phyloP scores from a whole-genome alignment of 2,113 vertebrate genomes.

The Hippolais icterina region DNA sequence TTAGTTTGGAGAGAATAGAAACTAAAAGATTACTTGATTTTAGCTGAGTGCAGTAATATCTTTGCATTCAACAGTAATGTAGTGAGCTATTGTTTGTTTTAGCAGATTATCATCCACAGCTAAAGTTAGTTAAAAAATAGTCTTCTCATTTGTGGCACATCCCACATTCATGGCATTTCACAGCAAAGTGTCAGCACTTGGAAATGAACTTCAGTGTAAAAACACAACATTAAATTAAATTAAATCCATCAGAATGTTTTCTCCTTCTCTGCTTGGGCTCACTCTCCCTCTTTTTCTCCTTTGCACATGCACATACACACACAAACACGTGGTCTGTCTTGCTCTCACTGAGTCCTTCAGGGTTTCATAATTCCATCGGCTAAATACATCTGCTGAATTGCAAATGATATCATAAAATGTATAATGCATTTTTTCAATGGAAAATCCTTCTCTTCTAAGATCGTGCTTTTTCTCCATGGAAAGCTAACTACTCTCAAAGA shows the following conservation, averaged over 20 bases:
- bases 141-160: conserved; percentile 62
- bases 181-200: conserved; percentile 48
- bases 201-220: conserved; percentile 64
- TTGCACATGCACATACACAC: not conserved
- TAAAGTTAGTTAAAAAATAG: conserved; percentile 67
- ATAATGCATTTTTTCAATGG: not conserved
- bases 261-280: conserved; percentile 19
- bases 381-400: not conserved
- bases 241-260: conserved; percentile 55
- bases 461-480: not conserved
- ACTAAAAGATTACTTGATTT: conserved; percentile 79
- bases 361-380: not conserved
- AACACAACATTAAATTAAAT: conserved; percentile 71
- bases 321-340: not conserved
- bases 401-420: not conserved
- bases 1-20: conserved; percentile 69
- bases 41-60: conserved; percentile 71
- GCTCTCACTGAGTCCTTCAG: not conserved
- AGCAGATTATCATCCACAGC: conserved; percentile 73
- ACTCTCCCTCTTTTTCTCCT: not conserved
- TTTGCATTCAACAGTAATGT: conserved; percentile 34
- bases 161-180: conserved; percentile 53
- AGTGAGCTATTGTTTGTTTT: conserved; percentile 77
- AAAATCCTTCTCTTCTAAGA: not conserved
- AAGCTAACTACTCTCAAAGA: not conserved